Evolutionary conservation across 2,797 vertebrate species (phyloP).

Genomic region (Liparis tanakae): DNA sequence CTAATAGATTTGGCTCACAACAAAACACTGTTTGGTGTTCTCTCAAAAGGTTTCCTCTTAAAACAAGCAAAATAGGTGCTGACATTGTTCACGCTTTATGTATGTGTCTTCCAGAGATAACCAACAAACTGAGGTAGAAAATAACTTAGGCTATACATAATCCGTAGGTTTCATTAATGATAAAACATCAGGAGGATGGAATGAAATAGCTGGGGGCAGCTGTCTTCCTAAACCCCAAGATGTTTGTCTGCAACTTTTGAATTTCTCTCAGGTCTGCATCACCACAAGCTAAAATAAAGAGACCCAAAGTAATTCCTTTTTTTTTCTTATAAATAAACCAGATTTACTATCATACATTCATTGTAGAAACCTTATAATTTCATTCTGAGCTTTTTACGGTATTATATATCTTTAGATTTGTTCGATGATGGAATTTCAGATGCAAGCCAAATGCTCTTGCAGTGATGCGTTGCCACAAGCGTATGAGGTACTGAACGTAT

Average conservation of each 20-base stretch:
- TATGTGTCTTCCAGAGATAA: conserved; percentile 88
- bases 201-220: conserved; percentile 68
- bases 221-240: conserved; percentile 70
- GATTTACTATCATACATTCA: conserved; percentile 93
- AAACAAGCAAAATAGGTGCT: conserved; percentile 75
- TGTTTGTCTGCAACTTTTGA: conserved; percentile 69
- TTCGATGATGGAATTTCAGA: conserved; percentile 90
- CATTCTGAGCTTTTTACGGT: conserved; percentile 91
- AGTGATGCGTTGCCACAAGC: conserved; percentile 94
- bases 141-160: conserved; percentile 86
- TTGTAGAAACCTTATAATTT: conserved; percentile 89
- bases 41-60: conserved; percentile 76
- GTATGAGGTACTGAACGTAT: conserved; percentile 98
- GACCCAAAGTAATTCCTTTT: conserved; percentile 66
- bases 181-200: conserved; percentile 79
- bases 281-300: conserved; percentile 47
- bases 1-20: conserved; percentile 58
- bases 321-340: conserved; percentile 85
- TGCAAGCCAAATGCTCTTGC: conserved; percentile 90
- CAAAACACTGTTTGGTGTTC: conserved; percentile 56
- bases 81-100: conserved; percentile 75
- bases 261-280: conserved; percentile 67
- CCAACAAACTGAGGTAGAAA: conserved; percentile 95
- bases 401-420: conserved; percentile 84
- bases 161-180: conserved; percentile 82